Evolutionary conservation across 2,797 vertebrate genomes (phyloP).

Genomic region (Anableps anableps): DNA sequence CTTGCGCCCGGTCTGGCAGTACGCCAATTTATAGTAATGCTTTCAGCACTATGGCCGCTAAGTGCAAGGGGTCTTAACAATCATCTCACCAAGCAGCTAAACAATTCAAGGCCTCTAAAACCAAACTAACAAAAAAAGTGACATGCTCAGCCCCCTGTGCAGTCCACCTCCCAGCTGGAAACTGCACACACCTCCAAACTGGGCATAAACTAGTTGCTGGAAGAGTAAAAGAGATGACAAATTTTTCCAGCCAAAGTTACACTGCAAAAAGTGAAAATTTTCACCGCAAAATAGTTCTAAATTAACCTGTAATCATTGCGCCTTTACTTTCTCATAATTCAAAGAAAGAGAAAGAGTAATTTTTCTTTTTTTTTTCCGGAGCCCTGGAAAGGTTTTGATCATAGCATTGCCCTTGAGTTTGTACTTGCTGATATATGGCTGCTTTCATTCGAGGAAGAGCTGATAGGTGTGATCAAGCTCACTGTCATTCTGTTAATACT

Average conservation of each 20-base stretch:
- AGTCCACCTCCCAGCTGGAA: not conserved
- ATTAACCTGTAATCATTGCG: not conserved
- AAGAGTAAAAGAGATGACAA: not conserved
- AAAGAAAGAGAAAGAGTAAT: not conserved
- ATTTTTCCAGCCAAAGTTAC: not conserved
- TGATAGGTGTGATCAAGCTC: constrained; percentile 23
- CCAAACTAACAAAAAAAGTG: not conserved
- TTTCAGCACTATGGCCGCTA: not conserved
- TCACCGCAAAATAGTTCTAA: not conserved
- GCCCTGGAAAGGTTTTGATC: constrained; percentile 24
- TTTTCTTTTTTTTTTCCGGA: constrained; percentile 8
- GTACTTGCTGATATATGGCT: constrained; percentile 7
- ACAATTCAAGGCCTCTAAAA: not conserved
- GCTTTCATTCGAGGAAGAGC: constrained; percentile 25
- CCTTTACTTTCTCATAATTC: not conserved
- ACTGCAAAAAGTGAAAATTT: not conserved
- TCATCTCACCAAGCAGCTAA: not conserved
- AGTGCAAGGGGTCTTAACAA: not conserved
- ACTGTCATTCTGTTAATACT: constrained; percentile 17
- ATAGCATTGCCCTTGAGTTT: constrained; percentile 22
- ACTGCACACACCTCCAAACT: not conserved
- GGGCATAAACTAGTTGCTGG: not conserved
- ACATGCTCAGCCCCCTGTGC: not conserved
- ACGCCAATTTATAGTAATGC: not conserved
- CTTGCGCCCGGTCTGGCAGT: not conserved